A percentile compares a stretch with the other conserved stretches of the same genome.
Conservation (phyloP, 2,888 invertebrate genomes). For the Polydrusus pterygomalis region DNA sequence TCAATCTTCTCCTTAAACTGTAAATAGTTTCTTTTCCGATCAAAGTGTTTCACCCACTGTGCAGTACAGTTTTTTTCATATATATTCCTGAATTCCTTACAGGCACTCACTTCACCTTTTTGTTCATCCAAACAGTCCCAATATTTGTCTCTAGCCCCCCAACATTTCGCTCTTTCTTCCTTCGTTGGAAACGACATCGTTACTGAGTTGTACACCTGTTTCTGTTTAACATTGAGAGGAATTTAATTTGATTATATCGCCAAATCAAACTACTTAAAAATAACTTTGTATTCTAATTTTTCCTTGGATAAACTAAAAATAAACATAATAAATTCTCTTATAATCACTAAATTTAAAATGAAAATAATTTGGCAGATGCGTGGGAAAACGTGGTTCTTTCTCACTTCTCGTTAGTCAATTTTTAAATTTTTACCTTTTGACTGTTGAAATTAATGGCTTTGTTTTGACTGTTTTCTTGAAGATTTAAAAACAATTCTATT, state of each 20-base stretch:
- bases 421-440: constrained; percentile 6
- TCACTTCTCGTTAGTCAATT: constrained; percentile 1
- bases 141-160: constrained; percentile 89
- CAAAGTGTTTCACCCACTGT: constrained; percentile 96
- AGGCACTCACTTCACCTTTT: constrained; percentile 61
- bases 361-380: constrained; percentile 29
- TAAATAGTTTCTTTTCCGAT: constrained; percentile 90
- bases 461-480: not conserved
- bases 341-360: constrained; percentile 35
- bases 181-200: constrained; percentile 88
- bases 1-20: constrained; percentile 92
- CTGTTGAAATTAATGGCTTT: not conserved
- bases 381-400: constrained; percentile 25
- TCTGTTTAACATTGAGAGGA: constrained; percentile 25
- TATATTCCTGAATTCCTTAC: constrained; percentile 54
- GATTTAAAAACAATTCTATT: not conserved
- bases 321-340: constrained; percentile 55
- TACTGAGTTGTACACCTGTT: constrained; percentile 51
- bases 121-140: constrained; percentile 91
- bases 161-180: constrained; percentile 87
- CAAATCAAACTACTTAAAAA: constrained; percentile 50
- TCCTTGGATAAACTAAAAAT: constrained; percentile 54
- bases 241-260: constrained; percentile 49
- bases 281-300: constrained; percentile 49
- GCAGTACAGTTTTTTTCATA: constrained; percentile 83